phyloP scores from a whole-genome alignment of 2,888 invertebrate species.

The Acleris literana region DNA sequence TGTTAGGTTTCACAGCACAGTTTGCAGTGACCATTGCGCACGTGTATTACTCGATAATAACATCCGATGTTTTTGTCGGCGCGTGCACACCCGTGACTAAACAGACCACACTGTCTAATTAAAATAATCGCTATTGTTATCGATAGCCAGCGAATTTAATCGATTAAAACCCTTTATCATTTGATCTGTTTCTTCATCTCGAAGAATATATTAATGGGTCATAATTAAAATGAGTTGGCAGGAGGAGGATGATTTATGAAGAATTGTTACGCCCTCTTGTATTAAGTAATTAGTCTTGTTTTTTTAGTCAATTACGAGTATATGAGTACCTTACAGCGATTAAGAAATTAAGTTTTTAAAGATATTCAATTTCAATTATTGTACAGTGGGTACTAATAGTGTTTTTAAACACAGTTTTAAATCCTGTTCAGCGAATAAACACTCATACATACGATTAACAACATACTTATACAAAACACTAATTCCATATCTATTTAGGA shows the following conservation, averaged over 20 bases:
- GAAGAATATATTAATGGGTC: constrained; percentile 10
- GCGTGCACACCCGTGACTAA: constrained; percentile 6
- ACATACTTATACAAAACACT: neutral
- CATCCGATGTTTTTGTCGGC: constrained; percentile 18
- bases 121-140: constrained; percentile 25
- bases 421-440: too few species aligned
- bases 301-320: constrained; percentile 12
- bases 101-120: constrained; percentile 25
- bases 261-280: constrained; percentile 12
- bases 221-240: constrained; percentile 29
- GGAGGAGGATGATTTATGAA: constrained; percentile 25
- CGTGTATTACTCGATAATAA: constrained; percentile 23
- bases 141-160: neutral
- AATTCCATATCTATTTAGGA: constrained; percentile 36
- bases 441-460: neutral
- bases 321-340: too few species aligned
- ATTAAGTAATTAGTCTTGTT: constrained; percentile 25
- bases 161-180: constrained; percentile 9
- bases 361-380: neutral
- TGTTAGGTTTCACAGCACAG: constrained; percentile 18
- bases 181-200: constrained; percentile 5
- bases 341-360: too few species aligned
- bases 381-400: neutral
- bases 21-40: constrained; percentile 10
- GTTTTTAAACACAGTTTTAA: neutral